Evolutionary conservation across 2,888 invertebrate species (phyloP).

Genomic region (Nudaria mundana): DNA sequence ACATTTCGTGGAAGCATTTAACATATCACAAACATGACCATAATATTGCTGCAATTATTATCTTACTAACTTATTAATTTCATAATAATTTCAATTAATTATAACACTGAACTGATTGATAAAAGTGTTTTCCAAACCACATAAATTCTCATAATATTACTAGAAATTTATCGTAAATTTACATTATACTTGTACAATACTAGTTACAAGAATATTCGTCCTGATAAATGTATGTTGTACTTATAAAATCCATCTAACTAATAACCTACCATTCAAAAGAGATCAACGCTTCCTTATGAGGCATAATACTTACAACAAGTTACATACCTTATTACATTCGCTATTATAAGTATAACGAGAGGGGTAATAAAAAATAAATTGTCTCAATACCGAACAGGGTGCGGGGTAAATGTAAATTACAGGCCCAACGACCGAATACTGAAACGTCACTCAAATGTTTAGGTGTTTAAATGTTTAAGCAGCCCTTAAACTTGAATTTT

Average conservation of each 20-base stretch:
- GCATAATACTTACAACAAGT: constrained; percentile 20
- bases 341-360: constrained; percentile 20
- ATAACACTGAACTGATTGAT: too few species aligned
- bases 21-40: constrained; percentile 44
- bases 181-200: constrained; percentile 25
- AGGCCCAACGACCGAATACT: too few species aligned
- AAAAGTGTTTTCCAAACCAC: too few species aligned
- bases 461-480: too few species aligned
- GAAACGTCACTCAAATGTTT: too few species aligned
- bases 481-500: too few species aligned
- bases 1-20: constrained; percentile 45
- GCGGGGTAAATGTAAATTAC: too few species aligned
- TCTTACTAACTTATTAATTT: constrained; percentile 8
- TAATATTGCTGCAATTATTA: constrained; percentile 35
- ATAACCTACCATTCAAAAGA: constrained; percentile 57
- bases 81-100: too few species aligned
- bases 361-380: constrained; percentile 7
- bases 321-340: constrained; percentile 6
- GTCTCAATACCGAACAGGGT: too few species aligned
- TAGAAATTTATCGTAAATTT: background rate
- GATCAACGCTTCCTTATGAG: constrained; percentile 47
- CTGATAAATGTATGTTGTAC: constrained; percentile 18
- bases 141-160: too few species aligned
- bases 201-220: constrained; percentile 25
- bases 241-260: constrained; percentile 29